Conservation (phyloP, 2,113 vertebrate genomes). For the Pelusios castaneus region DNA sequence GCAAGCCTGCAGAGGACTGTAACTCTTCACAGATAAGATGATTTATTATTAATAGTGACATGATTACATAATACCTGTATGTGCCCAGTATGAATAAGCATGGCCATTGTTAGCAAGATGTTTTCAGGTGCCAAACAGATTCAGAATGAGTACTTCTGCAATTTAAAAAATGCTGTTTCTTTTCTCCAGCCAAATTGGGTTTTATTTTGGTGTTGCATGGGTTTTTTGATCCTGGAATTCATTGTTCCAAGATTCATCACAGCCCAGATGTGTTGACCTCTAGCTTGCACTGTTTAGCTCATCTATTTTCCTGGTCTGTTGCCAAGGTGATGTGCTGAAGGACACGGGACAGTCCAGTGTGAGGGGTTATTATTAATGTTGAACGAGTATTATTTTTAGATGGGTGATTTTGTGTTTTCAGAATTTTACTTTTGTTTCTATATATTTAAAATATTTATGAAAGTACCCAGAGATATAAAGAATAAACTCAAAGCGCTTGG, state of each 20-base stretch:
- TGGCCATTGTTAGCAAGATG: not conserved
- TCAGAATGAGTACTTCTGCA: not conserved
- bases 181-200: not conserved
- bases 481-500: not conserved
- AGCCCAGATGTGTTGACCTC: not conserved
- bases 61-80: not conserved
- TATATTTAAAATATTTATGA: not conserved
- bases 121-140: not conserved
- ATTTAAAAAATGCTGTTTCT: not conserved
- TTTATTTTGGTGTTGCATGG: not conserved
- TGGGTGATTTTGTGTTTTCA: not conserved
- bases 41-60: not conserved
- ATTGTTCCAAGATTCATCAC: not conserved
- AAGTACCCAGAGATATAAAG: not conserved
- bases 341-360: not conserved
- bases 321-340: not conserved
- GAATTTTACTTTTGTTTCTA: not conserved
- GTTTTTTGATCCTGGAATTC: not conserved
- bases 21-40: not conserved
- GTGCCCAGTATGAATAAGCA: not conserved
- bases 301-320: not conserved
- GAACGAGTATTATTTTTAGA: not conserved
- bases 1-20: not conserved
- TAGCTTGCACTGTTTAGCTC: rapidly evolving
- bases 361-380: rapidly evolving